Conservation (phyloP, 2,113 vertebrate genomes). For the Maccullochella peelii region DNA sequence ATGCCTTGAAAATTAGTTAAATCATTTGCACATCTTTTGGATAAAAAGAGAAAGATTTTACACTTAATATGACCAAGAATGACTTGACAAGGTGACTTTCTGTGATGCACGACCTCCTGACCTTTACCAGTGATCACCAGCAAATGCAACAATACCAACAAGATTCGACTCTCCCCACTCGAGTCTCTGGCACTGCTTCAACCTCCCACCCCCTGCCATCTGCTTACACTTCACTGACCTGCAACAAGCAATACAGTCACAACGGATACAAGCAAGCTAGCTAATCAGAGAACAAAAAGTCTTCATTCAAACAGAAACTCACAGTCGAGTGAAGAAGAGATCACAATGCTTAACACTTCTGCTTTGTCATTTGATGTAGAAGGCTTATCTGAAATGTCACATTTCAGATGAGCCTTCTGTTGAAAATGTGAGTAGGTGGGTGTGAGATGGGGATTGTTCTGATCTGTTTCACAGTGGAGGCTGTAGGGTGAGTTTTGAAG, state of each 20-base stretch:
- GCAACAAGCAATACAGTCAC: constrained; percentile 48
- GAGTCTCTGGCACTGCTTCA: constrained; percentile 33
- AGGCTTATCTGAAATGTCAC: constrained; percentile 20
- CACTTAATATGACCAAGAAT: background rate
- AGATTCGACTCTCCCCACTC: constrained; percentile 25
- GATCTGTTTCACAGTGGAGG: background rate
- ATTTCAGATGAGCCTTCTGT: too few relatives aligned
- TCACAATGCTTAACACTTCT: background rate
- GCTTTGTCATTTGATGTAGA: constrained; percentile 37
- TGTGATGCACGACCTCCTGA: constrained; percentile 25
- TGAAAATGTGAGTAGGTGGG: constrained; percentile 9
- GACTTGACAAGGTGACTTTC: constrained; percentile 2
- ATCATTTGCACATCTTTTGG: background rate
- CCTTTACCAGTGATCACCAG: constrained; percentile 33
- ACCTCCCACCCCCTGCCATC: constrained; percentile 28
- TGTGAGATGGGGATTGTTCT: constrained; percentile 16
- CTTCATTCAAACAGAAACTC: constrained; percentile 24
- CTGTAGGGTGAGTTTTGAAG: constrained; percentile 13
- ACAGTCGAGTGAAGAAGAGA: background rate
- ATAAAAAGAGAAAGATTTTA: background rate
- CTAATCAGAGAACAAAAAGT: constrained; percentile 41
- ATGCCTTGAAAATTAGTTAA: background rate
- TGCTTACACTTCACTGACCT: constrained; percentile 51
- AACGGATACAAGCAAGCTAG: constrained; percentile 5
- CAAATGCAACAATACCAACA: constrained; percentile 26